Conservation (phyloP, 2,888 invertebrate species). For the Parasteatoda lunata region DNA sequence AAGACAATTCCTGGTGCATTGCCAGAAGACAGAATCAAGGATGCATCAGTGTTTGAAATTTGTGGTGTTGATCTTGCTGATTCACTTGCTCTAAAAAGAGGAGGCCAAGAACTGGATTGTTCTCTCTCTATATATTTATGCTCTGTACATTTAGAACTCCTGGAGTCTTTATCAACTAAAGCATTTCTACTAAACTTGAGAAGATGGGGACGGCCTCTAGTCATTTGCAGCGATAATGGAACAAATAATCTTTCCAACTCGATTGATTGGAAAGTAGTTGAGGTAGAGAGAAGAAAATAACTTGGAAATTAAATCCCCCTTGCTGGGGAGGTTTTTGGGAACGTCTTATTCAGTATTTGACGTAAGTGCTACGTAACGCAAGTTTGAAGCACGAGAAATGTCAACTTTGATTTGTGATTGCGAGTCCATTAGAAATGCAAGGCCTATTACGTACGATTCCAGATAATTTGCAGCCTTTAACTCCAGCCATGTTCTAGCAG, state of each 20-base stretch:
- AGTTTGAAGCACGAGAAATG: background rate
- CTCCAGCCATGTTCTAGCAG: background rate
- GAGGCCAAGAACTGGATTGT: background rate
- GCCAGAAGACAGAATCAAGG: background rate
- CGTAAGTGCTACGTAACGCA: background rate
- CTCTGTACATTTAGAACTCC: background rate
- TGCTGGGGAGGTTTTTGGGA: background rate
- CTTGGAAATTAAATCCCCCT: background rate
- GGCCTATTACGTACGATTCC: background rate
- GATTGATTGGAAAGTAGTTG: background rate
- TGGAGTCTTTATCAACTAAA: background rate
- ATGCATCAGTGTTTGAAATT: constrained; percentile 9
- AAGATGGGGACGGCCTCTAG: background rate
- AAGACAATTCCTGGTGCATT: constrained; percentile 3
- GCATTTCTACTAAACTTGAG: background rate
- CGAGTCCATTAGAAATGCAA: background rate
- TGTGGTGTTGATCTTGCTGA: background rate
- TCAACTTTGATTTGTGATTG: background rate
- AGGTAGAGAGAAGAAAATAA: background rate
- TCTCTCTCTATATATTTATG: background rate
- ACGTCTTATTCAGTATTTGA: background rate
- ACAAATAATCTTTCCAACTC: background rate
- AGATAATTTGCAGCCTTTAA: background rate
- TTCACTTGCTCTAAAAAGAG: background rate
- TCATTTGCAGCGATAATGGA: background rate